Conservation (phyloP, 2,797 vertebrate species). For the Silurus aristotelis region DNA sequence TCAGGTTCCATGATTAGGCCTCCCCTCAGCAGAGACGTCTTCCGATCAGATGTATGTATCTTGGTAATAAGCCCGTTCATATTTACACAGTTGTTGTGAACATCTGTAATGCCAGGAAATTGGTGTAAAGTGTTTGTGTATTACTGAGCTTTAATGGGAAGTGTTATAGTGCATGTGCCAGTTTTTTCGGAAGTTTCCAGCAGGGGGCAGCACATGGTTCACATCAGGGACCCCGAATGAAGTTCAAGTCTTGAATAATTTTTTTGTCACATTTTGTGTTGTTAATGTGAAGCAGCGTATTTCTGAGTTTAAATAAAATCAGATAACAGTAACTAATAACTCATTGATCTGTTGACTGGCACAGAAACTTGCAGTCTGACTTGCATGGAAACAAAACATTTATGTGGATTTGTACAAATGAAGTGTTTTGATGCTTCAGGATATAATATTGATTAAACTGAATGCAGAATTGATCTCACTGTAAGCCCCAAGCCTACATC, state of each 20-base stretch:
- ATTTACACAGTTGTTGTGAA: background rate
- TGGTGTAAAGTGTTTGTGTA: background rate
- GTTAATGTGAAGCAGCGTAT: background rate
- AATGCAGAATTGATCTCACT: background rate
- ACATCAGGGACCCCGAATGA: background rate
- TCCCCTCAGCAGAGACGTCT: background rate
- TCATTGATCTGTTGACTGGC: background rate
- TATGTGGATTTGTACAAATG: background rate
- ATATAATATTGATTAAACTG: background rate
- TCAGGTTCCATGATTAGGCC: background rate
- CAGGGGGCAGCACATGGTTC: constrained; percentile 5
- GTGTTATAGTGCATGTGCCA: background rate
- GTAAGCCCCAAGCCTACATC: background rate
- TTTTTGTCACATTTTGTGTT: background rate
- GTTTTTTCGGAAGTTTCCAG: background rate
- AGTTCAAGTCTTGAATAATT: background rate
- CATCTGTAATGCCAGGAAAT: background rate
- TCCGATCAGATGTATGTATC: background rate
- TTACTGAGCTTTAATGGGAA: background rate
- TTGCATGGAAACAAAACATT: background rate
- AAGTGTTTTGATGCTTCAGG: background rate
- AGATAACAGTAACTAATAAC: background rate
- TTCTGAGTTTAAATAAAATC: background rate
- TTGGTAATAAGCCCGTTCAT: background rate
- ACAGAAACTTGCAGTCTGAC: background rate